A percentile compares a stretch with the other conserved stretches of the same genome.
Conservation (phyloP, 2,113 vertebrate genomes). For the Aptenodytes patagonicus region DNA sequence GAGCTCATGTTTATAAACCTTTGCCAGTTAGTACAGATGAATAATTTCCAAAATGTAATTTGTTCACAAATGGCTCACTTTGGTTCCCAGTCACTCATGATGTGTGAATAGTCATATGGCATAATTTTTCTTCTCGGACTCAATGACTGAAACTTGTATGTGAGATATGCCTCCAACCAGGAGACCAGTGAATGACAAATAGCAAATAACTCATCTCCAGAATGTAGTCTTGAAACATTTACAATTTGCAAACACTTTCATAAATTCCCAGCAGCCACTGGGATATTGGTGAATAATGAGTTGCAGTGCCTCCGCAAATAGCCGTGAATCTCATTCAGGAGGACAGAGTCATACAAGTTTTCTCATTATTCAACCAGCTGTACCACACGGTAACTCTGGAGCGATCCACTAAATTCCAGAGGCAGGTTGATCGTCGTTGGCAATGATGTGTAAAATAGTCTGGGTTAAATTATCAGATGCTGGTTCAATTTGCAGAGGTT, state of each 20-base stretch:
- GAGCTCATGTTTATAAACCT: conserved; percentile 23
- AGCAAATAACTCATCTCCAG: conserved; percentile 20
- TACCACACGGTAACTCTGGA: neutral
- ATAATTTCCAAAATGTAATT: conserved; percentile 27
- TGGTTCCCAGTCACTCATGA: neutral
- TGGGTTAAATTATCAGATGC: neutral
- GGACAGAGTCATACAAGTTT: neutral
- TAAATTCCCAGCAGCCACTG: conserved; percentile 10
- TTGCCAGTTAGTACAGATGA: conserved; percentile 14
- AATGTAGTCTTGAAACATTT: neutral
- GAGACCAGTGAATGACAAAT: neutral
- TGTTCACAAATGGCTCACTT: conserved; percentile 25
- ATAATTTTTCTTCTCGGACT: conserved; percentile 10
- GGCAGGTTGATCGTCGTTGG: neutral
- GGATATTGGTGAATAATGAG: neutral
- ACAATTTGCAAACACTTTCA: conserved; percentile 31
- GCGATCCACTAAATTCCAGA: neutral
- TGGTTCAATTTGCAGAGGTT: neutral
- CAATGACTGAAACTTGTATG: neutral
- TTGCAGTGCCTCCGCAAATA: neutral
- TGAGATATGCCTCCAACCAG: neutral
- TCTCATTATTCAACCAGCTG: neutral
- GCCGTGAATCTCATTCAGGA: neutral
- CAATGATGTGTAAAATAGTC: neutral
- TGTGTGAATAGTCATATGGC: neutral